Evolutionary conservation across 2,113 vertebrate genomes (phyloP), one percentile per base, ranked within the genome.

Genomic region (Furnarius figulus): DNA sequence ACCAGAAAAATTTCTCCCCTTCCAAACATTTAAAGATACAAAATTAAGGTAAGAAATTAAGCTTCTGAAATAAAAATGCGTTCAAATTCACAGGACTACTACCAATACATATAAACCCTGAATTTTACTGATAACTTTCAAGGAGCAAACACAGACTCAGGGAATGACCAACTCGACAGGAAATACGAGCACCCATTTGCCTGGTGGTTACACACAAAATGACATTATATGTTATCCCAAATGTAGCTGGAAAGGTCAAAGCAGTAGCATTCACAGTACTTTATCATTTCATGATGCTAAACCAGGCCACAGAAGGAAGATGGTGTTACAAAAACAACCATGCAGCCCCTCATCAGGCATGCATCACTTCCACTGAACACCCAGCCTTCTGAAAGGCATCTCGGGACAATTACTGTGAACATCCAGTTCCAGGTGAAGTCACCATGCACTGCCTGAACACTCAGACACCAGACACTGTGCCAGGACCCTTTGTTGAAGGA

Each of bases 371-470:
- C 50, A 28, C 46, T 44, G 50, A 40, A 66, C 3, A 0, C 20
- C 13, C 0, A 2, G 14, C 20, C 33, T 61, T 17, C 9, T 82
- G 31, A 46, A 56, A 80, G 21, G 7, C 1, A 1, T 37, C 42
- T 68, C 3, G 5, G 33, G 10, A 37, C 25, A 55, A 6, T 10
- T 31, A 21, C 27, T 2, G 11, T 12, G 37, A 80, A 25, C 2
- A 2, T 24, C 28, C 46, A 74, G 39, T 8, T 6, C 13, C 55
- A 39, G 27, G 31, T 46, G 22, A 62, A 62, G 40, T 28, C 31
- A 11, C 24, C 0, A 0, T 3, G 19, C 9, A 5, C 42, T 11
- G 7, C 19, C 75, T 27, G 23, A 49, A 53, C 1, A 30, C 18
- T n/a, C 14, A 47, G 27, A 30, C 0, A 2, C 6, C 42, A 31